Evolutionary conservation across 1,140 invertebrate genomes (phyloP), one percentile per base, ranked within the genome.

Genomic region (Drosophila setifemur): DNA sequence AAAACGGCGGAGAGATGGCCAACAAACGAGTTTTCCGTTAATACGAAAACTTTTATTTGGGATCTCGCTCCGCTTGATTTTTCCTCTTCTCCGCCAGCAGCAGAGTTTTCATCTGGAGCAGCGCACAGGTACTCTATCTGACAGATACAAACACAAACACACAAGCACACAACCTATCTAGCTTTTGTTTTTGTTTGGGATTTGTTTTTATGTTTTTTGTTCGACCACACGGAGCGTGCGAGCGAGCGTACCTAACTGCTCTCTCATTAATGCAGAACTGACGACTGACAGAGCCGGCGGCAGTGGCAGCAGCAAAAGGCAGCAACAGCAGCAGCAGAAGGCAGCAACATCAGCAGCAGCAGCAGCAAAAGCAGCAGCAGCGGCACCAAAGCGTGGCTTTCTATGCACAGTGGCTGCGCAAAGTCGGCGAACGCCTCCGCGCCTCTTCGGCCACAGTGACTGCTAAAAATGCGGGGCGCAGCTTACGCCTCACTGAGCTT

Each of bases 181-280:
- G 26, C 11, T 16, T 9, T 67, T 54, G 53, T 35, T 60, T 71
- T 31, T 44, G 31, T 39, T 40, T 37, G 61, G 45, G 63, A n/a
- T 9, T 69, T 54, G 45, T 35, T 50, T 71, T 31, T 44, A n/a
- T n/a, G n/a, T 29, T 39, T 40, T 37, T 58, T 44, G 52, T 66
- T 39, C 75, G 74, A 74, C 60, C 74, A 83, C 70, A 81, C 67
- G 71, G 63, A 81, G 55, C 81, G 81, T 79, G 74, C 81, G 79
- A 79, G 79, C 81, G 81, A 79, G 60, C 70, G 70, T 73, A 79
- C 74, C 68, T 74, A 74, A 82, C 78, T 83, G 74, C 85, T 78
- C 83, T 88, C 85, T 88, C 85, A 85, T 88, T 88, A 88, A 88
- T 88, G 85, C 83, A 88, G 85, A 88, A 88, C 85, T 88, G 78